Evolutionary conservation across 2,888 invertebrate species (phyloP), one percentile per base, ranked within the genome.

Genomic region (Eupithecia subfuscata): DNA sequence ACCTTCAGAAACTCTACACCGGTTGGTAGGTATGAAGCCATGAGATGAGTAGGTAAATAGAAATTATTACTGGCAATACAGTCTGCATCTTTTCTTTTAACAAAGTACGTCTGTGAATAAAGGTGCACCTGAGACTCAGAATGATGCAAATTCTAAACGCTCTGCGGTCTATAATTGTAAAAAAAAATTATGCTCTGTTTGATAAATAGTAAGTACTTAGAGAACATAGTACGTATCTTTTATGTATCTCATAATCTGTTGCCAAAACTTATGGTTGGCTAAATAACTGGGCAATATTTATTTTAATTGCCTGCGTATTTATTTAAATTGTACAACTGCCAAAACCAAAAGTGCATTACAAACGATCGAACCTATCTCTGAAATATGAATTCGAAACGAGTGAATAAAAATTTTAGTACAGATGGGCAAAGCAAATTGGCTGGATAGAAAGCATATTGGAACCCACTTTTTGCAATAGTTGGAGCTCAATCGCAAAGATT

Each of bases 331-430:
- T 68, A 25, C 22, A 45, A 25, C 43, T 40, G 22, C 25, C 65
- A 37, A 37, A 34, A 34, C 65, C 65, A 43, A 68, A 67, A 68
- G 16, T 68, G 68, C 68, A 43, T 43, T 43, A 68, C 68, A 43
- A 43, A 68, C 68, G 40, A 40, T 6, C 68, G 22, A 45, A 40
- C 14, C 68, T 40, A 68, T 43, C 40, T 40, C 68, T 68, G 68
- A 68, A 68, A 68, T 43, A 68, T 68, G 68, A 43, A 68, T 45
- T 43, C 40, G 40, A 40, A 68, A 68, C 68, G 43, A 45, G 6
- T 40, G 68, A 45, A 68, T 68, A 68, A 40, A 22, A 25, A 45
- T 37, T 68, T 68, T 68, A 40, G 68, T 67, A 14, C 67, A 67
- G 67, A 40, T 67, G 11, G 40, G 67, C n/a, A 67, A 67, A 40